phyloP scores from a whole-genome alignment of 2,113 vertebrate genomes.

The Hemicordylus capensis region DNA sequence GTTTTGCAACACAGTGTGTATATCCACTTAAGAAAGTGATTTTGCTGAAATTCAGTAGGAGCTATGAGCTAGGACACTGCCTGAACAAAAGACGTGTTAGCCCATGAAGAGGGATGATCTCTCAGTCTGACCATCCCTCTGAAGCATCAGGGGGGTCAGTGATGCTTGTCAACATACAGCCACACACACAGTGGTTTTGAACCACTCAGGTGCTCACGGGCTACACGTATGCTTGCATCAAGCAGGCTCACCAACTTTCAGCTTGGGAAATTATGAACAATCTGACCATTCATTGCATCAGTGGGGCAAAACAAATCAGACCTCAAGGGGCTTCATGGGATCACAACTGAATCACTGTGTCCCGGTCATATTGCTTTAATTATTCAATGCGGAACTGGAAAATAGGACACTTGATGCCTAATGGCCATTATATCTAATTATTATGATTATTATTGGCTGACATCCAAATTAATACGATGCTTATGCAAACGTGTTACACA shows the following conservation, averaged over 20 bases:
- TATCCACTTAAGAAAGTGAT: neutral
- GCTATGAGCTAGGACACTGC: neutral
- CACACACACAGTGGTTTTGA: too few relatives aligned
- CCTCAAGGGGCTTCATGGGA: too few relatives aligned
- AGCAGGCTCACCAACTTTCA: neutral
- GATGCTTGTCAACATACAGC: neutral
- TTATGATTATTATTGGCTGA: too few relatives aligned
- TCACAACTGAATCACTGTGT: too few relatives aligned
- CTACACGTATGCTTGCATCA: neutral
- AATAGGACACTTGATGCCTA: too few relatives aligned
- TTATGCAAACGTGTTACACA: too few relatives aligned
- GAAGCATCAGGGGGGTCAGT: neutral
- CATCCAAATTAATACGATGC: too few relatives aligned
- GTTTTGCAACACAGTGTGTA: neutral
- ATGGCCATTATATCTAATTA: too few relatives aligned
- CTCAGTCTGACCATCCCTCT: neutral
- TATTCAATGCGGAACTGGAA: too few relatives aligned
- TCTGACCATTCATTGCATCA: too few relatives aligned
- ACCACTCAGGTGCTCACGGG: neutral
- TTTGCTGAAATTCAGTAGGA: neutral
- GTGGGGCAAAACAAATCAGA: too few relatives aligned
- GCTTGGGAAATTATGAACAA: neutral
- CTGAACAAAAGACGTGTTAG: neutral
- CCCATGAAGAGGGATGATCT: neutral
- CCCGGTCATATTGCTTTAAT: too few relatives aligned